Evolutionary conservation across 2,888 invertebrate species (phyloP), one percentile per base, ranked within the genome.

Genomic region (Taenaris catops): DNA sequence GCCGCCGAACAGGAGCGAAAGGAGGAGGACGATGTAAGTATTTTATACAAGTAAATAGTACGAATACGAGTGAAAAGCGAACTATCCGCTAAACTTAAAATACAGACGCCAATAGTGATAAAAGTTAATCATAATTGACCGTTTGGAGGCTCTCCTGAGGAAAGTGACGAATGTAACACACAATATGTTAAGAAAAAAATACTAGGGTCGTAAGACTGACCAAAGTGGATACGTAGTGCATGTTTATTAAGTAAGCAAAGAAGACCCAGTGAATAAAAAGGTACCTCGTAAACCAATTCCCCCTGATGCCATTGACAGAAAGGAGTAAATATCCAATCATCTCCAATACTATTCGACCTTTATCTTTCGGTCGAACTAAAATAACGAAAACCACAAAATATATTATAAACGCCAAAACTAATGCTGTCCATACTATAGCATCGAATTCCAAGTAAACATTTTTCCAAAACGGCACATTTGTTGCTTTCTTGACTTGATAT

Each of bases 1-100:
- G 34, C 58, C 1, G 39, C 61, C 2, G 91, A 80, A 70, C 89
- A 64, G 73, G 83, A 59, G 74, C 87, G 59, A 63, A 91, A 91
- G 47, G 90, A 89, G 43, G 84, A 87, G 0, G 73, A 74, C 0
- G 71, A 70, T 14, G 81, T 83, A 14, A 75, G 76, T 65, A 4
- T 6, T 9, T 2, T 9, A 14, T 4, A 14, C 14, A 14, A n/a
- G n/a, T n/a, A n/a, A n/a, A n/a, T n/a, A n/a, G n/a, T n/a, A n/a
- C n/a, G n/a, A n/a, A n/a, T n/a, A n/a, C n/a, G n/a, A n/a, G n/a
- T n/a, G n/a, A n/a, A n/a, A n/a, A n/a, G n/a, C n/a, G n/a, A n/a
- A n/a, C n/a, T n/a, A n/a, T n/a, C n/a, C n/a, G n/a, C n/a, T n/a
- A n/a, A n/a, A n/a, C n/a, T n/a, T n/a, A n/a, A n/a, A n/a, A n/a